These are phyloP conservation scores for Antheraea mylitta DNA, from an alignment of 1,140 invertebrate species.

Conservation along the genomic window DNA sequence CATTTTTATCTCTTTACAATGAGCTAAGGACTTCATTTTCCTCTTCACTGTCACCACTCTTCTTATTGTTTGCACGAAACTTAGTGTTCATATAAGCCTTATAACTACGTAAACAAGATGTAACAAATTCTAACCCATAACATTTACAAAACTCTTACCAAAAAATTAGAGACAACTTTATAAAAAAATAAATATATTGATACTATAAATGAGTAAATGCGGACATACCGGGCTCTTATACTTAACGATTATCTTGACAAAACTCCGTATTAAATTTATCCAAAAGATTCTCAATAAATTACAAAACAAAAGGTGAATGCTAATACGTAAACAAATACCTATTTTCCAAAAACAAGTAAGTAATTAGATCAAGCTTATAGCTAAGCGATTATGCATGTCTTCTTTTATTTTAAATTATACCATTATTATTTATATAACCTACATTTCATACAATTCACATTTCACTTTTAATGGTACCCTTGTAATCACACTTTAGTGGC, in stretches of 20 bases:
- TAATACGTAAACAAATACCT: conserved; percentile 36
- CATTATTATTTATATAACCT: conserved; percentile 39
- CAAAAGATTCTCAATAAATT: conserved; percentile 26
- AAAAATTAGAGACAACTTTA: too few species aligned
- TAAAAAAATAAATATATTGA: background rate
- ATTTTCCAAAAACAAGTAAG: background rate
- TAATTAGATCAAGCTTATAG: conserved; percentile 28
- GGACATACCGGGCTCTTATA: background rate
- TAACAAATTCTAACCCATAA: too few species aligned
- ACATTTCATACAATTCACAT: conserved; percentile 71
- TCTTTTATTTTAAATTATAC: conserved; percentile 36
- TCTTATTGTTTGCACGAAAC: conserved; percentile 9
- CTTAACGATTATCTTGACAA: conserved; percentile 51
- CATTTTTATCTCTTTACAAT: too few species aligned
- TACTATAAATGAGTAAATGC: too few species aligned
- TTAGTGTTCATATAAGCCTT: conserved; percentile 22
- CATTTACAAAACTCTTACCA: too few species aligned
- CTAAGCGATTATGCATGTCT: conserved; percentile 33
- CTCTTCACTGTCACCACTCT: background rate
- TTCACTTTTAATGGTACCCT: conserved; percentile 48
- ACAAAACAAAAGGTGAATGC: conserved; percentile 24
- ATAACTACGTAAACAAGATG: conserved; percentile 16
- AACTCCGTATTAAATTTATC: conserved; percentile 32
- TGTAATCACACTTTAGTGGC: conserved; percentile 40
- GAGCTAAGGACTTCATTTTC: background rate